Conservation (phyloP, 2,797 vertebrate species). For the Cyclopterus lumpus region DNA sequence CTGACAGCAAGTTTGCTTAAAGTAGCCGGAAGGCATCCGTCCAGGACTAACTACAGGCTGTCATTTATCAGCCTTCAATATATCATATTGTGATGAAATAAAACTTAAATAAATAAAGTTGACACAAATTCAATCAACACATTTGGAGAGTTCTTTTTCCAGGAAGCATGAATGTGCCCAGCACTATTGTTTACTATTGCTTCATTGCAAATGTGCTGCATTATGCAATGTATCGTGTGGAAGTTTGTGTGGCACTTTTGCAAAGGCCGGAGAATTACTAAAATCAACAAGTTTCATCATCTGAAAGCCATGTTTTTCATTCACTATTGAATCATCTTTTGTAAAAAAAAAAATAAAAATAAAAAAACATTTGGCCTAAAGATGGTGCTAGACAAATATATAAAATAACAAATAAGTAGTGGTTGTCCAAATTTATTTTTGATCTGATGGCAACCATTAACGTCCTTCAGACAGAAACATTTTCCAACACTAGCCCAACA, state of each 20-base stretch:
- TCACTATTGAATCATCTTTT: not conserved
- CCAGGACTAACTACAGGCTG: not conserved
- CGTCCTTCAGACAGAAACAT: slow-evolving; percentile 3
- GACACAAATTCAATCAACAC: not conserved
- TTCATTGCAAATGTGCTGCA: not conserved
- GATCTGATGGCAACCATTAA: not conserved
- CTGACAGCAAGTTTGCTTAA: slow-evolving; percentile 3
- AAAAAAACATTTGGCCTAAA: not conserved
- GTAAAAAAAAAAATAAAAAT: not conserved
- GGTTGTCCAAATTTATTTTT: not conserved
- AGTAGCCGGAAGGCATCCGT: not conserved
- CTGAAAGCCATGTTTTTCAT: not conserved
- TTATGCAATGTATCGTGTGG: not conserved
- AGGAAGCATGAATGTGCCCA: not conserved
- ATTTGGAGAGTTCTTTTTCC: not conserved
- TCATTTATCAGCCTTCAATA: not conserved
- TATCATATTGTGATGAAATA: not conserved
- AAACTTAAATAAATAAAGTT: not conserved
- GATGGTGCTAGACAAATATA: not conserved
- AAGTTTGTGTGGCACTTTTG: not conserved
- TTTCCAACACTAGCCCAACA: not conserved
- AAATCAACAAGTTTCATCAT: not conserved
- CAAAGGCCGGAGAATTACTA: not conserved
- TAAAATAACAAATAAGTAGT: not conserved
- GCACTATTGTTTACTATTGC: not conserved